phyloP scores from a whole-genome alignment of 2,797 vertebrate genomes.

The Aselliscus stoliczkanus region DNA sequence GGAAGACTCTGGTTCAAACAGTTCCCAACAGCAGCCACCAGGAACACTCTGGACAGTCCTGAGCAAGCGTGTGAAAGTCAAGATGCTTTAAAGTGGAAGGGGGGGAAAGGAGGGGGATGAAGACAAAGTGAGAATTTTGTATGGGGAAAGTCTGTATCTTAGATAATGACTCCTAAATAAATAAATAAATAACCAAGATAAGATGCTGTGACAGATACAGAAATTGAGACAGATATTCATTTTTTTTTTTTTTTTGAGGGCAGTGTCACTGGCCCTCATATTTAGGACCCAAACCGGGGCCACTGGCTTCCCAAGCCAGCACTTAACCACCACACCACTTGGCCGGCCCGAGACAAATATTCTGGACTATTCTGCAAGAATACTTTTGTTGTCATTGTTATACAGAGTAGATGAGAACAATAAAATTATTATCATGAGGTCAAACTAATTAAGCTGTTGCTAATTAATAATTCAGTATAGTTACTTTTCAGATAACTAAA shows the following conservation, averaged over 20 bases:
- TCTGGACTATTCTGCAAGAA: neutral
- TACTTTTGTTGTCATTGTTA: neutral
- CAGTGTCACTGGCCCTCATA: too few relatives aligned
- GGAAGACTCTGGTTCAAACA: neutral
- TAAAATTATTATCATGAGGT: neutral
- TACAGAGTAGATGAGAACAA: neutral
- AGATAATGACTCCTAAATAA: neutral
- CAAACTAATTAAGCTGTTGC: neutral
- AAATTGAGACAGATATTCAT: neutral
- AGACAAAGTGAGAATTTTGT: neutral
- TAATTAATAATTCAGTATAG: neutral
- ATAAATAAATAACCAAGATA: neutral
- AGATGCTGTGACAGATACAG: neutral
- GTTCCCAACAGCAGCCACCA: neutral
- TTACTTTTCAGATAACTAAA: constrained; percentile 11
- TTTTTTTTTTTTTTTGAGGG: too few relatives aligned
- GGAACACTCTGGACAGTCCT: neutral
- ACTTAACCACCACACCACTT: too few relatives aligned
- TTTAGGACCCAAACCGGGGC: too few relatives aligned
- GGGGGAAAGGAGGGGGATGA: neutral
- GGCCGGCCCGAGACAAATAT: too few relatives aligned
- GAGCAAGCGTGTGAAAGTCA: neutral
- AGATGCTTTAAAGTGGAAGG: neutral
- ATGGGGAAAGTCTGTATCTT: neutral
- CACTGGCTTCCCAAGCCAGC: too few relatives aligned